These are phyloP conservation scores for Leptopilina syphax DNA, from an alignment of 2,888 invertebrate genomes.

Conservation along the genomic window DNA sequence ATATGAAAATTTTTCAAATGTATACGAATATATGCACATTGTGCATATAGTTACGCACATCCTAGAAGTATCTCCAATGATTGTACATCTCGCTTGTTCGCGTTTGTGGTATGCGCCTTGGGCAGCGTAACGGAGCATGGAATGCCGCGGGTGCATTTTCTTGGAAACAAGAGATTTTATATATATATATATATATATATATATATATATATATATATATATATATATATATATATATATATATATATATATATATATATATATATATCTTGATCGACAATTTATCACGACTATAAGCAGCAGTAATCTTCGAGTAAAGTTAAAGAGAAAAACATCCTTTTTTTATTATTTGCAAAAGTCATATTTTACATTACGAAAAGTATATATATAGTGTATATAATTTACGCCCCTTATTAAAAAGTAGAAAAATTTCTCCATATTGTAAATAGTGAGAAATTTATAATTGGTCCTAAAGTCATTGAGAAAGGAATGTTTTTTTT, in stretches of 20 bases:
- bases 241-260: background rate
- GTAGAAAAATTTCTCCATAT: no score
- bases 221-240: conserved; percentile 10
- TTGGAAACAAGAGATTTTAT: conserved; percentile 30
- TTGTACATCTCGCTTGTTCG: conserved; percentile 19
- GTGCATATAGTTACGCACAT: conserved; percentile 2
- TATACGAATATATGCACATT: background rate
- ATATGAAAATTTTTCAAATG: conserved; percentile 1
- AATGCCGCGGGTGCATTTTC: conserved; percentile 21
- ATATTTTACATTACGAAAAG: no score
- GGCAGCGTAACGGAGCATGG: conserved; percentile 16
- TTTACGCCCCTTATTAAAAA: no score
- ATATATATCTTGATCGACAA: conserved; percentile 21
- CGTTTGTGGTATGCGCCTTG: conserved; percentile 37
- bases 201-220: conserved; percentile 1
- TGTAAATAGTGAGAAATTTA: no score
- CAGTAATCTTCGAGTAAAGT: background rate
- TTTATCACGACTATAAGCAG: background rate
- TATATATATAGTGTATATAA: no score
- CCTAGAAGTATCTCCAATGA: conserved; percentile 26
- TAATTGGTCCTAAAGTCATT: background rate
- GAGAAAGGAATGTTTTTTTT: background rate
- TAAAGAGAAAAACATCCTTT: background rate
- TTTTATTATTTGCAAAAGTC: no score
- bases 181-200: background rate